Conservation (phyloP, 2,888 invertebrate genomes). For the Zele albiditarsus region DNA sequence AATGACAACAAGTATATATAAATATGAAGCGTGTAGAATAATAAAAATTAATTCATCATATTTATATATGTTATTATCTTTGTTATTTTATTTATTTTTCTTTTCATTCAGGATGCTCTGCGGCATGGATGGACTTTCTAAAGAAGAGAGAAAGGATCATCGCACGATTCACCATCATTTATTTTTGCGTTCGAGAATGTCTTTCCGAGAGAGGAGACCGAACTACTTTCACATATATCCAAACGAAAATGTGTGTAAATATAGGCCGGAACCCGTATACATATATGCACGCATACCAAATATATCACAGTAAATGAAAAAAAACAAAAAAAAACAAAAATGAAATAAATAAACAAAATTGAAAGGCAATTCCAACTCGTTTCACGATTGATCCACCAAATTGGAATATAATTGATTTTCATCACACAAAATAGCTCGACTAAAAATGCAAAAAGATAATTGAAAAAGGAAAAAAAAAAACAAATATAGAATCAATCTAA, state of each 20-base stretch:
- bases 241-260: neutral
- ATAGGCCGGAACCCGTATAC: neutral
- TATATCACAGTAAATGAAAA: neutral
- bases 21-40: neutral
- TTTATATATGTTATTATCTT: neutral
- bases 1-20: neutral
- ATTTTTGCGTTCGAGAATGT: neutral
- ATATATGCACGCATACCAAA: neutral
- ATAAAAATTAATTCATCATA: neutral
- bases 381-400: neutral
- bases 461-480: neutral
- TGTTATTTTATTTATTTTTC: neutral
- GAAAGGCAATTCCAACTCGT: neutral
- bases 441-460: neutral
- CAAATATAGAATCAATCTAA: no score
- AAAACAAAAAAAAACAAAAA: neutral
- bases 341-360: slow-evolving; percentile 15
- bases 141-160: slow-evolving; percentile 4
- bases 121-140: slow-evolving; percentile 5
- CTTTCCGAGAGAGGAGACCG: neutral
- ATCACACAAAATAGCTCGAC: neutral
- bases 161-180: neutral
- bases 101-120: neutral
- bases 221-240: slow-evolving; percentile 15
- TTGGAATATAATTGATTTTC: slow-evolving; percentile 9